Evolutionary conservation across 2,888 invertebrate species (phyloP).

Genomic region (Apodemia zela): DNA sequence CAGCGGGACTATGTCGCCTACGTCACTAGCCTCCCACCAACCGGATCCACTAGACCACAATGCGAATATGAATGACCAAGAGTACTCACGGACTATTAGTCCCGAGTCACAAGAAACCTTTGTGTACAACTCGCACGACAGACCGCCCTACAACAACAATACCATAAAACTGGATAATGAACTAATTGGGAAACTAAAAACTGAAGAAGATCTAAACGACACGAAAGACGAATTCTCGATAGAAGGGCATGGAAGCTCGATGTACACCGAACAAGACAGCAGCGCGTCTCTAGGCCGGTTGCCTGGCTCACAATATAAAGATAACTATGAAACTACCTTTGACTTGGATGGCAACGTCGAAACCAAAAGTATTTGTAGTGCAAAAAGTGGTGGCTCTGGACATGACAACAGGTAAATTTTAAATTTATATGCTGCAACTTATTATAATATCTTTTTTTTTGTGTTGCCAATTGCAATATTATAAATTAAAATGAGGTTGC

Average conservation of each 20-base stretch:
- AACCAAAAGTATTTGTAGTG: constrained; percentile 92
- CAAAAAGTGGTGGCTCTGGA: constrained; percentile 87
- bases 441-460: constrained; percentile 18
- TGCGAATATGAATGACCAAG: constrained; percentile 45
- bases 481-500: no score
- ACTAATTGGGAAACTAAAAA: constrained; percentile 41
- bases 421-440: constrained; percentile 19
- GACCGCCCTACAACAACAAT: constrained; percentile 68
- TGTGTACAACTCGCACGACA: constrained; percentile 60
- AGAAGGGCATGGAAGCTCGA: constrained; percentile 59
- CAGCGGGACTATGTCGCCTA: constrained; percentile 71
- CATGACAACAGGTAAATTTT: constrained; percentile 87
- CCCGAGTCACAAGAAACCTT: constrained; percentile 83
- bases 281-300: constrained; percentile 50
- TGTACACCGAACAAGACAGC: constrained; percentile 62
- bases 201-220: constrained; percentile 45
- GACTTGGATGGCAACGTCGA: constrained; percentile 96
- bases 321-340: constrained; percentile 91
- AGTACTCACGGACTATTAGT: constrained; percentile 63
- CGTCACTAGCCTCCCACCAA: constrained; percentile 55
- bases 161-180: constrained; percentile 73
- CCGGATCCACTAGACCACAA: constrained; percentile 54
- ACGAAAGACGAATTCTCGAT: constrained; percentile 63
- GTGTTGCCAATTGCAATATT: constrained; percentile 5
- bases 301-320: constrained; percentile 77